A percentile compares a stretch with the other conserved stretches of the same genome.
These are phyloP conservation scores for Torymus texanus DNA, from an alignment of 2,888 invertebrate genomes.

Conservation along the genomic window DNA sequence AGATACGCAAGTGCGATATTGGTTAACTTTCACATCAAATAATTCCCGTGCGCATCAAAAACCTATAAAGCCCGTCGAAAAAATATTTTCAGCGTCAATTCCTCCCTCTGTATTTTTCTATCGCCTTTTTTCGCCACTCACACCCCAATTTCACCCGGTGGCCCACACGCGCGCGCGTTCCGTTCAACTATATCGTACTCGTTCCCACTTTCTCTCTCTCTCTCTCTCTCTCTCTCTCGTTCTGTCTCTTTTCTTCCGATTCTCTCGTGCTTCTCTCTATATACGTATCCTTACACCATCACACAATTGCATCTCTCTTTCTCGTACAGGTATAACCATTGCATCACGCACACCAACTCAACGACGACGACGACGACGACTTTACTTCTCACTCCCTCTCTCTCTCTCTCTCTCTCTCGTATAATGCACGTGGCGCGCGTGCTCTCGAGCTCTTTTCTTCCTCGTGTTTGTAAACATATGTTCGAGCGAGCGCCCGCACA, in stretches of 20 bases:
- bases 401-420: constrained; percentile 46
- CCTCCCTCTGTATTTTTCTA: constrained; percentile 26
- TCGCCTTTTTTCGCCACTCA: constrained; percentile 26
- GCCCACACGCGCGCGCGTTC: no score
- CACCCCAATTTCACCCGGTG: constrained; percentile 46
- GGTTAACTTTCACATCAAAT: constrained; percentile 46
- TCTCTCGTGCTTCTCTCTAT: constrained; percentile 4
- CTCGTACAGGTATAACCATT: neutral
- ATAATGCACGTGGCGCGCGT: neutral
- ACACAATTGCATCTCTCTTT: constrained; percentile 23
- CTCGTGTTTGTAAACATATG: constrained; percentile 44
- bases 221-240: constrained; percentile 23
- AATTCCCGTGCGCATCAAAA: constrained; percentile 32
- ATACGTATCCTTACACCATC: constrained; percentile 15
- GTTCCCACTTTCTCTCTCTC: neutral
- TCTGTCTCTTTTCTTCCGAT: constrained; percentile 15
- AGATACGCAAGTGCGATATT: constrained; percentile 43
- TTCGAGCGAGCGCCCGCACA: neutral
- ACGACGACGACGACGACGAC: no score
- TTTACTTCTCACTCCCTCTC: constrained; percentile 12
- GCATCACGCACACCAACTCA: neutral
- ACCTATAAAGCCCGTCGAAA: constrained; percentile 29
- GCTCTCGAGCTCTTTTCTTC: constrained; percentile 11
- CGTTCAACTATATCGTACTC: neutral
- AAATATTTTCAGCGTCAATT: constrained; percentile 44